These are phyloP conservation scores for Carabus problematicus DNA, from an alignment of 2,888 invertebrate species.

Conservation along the genomic window DNA sequence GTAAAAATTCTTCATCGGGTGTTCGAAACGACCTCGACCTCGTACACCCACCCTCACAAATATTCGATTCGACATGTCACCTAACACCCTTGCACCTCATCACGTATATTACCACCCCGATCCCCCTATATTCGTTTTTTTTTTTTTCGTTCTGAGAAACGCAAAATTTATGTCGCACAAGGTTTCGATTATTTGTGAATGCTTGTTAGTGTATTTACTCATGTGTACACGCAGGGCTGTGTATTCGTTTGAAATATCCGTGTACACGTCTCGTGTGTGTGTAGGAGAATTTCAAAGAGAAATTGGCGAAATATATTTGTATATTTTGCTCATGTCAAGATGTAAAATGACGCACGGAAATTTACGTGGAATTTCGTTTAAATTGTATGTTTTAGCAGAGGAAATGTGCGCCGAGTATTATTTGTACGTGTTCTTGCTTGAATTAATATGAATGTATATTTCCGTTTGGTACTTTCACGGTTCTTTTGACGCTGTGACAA, in stretches of 20 bases:
- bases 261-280: too few species aligned
- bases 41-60: background rate
- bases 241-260: background rate
- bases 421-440: constrained; percentile 23
- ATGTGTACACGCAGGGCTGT: background rate
- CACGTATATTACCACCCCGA: too few species aligned
- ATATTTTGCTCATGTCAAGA: constrained; percentile 33
- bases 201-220: background rate
- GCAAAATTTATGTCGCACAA: too few species aligned
- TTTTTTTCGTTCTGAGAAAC: too few species aligned
- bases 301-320: constrained; percentile 32
- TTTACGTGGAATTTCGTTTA: constrained; percentile 21
- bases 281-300: constrained; percentile 17
- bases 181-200: too few species aligned
- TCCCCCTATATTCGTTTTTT: too few species aligned
- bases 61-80: too few species aligned
- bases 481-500: background rate
- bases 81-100: too few species aligned
- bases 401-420: constrained; percentile 26
- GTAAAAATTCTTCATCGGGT: constrained; percentile 37
- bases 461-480: constrained; percentile 7
- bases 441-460: constrained; percentile 31
- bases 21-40: constrained; percentile 26
- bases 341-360: constrained; percentile 31
- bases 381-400: constrained; percentile 27